These are phyloP conservation scores for Cephonodes hylas DNA, from an alignment of 2,888 invertebrate genomes.

Conservation along the genomic window DNA sequence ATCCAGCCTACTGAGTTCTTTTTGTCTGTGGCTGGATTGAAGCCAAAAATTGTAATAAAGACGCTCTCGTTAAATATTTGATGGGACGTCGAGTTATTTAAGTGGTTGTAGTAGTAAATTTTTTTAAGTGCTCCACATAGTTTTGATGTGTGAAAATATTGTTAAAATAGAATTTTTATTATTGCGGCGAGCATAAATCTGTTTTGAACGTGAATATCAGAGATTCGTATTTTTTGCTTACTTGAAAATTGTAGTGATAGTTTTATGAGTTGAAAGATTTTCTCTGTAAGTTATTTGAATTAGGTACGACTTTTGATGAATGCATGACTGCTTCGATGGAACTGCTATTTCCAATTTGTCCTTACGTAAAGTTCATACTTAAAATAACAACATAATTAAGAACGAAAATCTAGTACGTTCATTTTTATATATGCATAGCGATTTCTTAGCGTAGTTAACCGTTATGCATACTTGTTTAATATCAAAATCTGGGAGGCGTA, in stretches of 20 bases:
- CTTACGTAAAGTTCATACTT: no score
- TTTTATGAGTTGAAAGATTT: neutral
- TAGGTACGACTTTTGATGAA: no score
- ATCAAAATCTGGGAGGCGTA: no score
- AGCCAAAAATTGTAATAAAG: slow-evolving; percentile 76
- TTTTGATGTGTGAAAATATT: slow-evolving; percentile 24
- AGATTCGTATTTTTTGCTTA: neutral
- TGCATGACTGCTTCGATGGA: no score
- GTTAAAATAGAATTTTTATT: slow-evolving; percentile 30
- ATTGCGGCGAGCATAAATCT: slow-evolving; percentile 8
- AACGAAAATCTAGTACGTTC: no score
- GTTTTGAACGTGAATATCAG: slow-evolving; percentile 15
- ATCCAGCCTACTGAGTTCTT: neutral
- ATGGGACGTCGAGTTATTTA: slow-evolving; percentile 56
- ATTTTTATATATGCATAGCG: no score
- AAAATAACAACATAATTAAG: no score
- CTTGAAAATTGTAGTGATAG: neutral
- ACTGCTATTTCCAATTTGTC: no score
- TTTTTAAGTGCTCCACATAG: slow-evolving; percentile 22
- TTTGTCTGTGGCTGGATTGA: slow-evolving; percentile 48
- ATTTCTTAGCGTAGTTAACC: no score
- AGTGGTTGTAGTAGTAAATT: slow-evolving; percentile 33
- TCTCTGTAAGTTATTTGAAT: neutral
- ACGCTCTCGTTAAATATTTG: slow-evolving; percentile 68
- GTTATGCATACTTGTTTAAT: no score